These are phyloP conservation scores for Enteromius thamalakanensis DNA, from an alignment of 2,797 vertebrate genomes.

Conservation along the genomic window DNA sequence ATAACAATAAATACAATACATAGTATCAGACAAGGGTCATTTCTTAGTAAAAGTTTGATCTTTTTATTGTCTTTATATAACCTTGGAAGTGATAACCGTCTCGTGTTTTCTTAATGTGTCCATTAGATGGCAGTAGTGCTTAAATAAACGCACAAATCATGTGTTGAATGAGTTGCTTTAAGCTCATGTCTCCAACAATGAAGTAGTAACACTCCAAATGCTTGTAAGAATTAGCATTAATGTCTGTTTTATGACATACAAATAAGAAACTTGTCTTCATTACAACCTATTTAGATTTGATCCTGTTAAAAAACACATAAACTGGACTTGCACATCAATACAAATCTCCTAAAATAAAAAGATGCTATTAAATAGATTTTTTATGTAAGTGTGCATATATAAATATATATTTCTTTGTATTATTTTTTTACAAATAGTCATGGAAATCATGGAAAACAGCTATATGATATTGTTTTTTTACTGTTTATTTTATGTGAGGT, in stretches of 20 bases:
- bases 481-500: background rate
- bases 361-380: background rate
- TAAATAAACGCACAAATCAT: background rate
- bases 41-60: background rate
- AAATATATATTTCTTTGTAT: background rate
- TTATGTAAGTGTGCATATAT: too few relatives aligned
- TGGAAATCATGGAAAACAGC: background rate
- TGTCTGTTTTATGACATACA: background rate
- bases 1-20: background rate
- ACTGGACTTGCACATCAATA: background rate
- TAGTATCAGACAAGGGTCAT: background rate
- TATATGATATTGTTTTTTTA: background rate
- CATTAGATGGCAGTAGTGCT: constrained; percentile 51
- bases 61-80: background rate
- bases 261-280: background rate
- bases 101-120: constrained; percentile 23
- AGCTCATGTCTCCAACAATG: background rate
- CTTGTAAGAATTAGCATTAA: background rate
- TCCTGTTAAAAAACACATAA: background rate
- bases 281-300: background rate
- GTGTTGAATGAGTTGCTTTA: background rate
- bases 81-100: background rate
- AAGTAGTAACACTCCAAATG: background rate
- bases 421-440: background rate
- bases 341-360: background rate